Percentiles rank a stretch among this genome's conserved stretches.
phyloP scores from a whole-genome alignment of 2,888 invertebrate species.

The Calliphora vomitoria region DNA sequence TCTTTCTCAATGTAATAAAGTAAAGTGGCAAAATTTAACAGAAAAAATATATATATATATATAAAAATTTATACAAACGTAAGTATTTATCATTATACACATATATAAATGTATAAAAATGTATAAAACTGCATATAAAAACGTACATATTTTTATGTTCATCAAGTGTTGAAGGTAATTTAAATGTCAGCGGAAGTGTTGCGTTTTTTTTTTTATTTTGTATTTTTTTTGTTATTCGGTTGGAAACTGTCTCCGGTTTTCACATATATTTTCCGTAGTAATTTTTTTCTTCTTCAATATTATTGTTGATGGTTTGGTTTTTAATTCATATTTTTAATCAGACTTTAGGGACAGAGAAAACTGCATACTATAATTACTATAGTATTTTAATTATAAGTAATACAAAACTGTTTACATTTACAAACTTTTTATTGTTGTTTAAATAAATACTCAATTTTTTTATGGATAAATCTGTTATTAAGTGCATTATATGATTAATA shows the following conservation, averaged over 20 bases:
- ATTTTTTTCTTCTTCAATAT: slow-evolving; percentile 1
- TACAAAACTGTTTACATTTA: neutral
- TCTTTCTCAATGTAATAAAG: slow-evolving; percentile 56
- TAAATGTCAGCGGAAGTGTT: slow-evolving; percentile 84
- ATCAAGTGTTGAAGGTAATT: slow-evolving; percentile 83
- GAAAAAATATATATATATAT: slow-evolving; percentile 24
- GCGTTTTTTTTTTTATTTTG: slow-evolving; percentile 70
- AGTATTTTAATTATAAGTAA: slow-evolving; percentile 55
- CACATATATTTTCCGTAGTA: slow-evolving; percentile 68
- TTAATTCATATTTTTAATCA: slow-evolving; percentile 65
- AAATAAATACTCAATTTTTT: slow-evolving; percentile 21
- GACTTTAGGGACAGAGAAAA: slow-evolving; percentile 33
- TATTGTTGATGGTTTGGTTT: slow-evolving; percentile 44
- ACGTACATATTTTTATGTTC: slow-evolving; percentile 70
- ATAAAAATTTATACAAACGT: neutral
- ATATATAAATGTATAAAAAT: slow-evolving; percentile 20
- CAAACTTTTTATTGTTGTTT: slow-evolving; percentile 12
- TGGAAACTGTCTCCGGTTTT: slow-evolving; percentile 80
- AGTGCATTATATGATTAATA: neutral
- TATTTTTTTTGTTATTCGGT: slow-evolving; percentile 73
- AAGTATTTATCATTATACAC: slow-evolving; percentile 11
- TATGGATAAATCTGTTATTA: neutral
- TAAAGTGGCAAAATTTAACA: slow-evolving; percentile 56
- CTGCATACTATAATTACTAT: slow-evolving; percentile 50
- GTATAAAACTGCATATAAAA: slow-evolving; percentile 43